Base-by-base conservation (phyloP, 2,797 vertebrate genomes). In the Coranthus polyacanthus region DNA sequence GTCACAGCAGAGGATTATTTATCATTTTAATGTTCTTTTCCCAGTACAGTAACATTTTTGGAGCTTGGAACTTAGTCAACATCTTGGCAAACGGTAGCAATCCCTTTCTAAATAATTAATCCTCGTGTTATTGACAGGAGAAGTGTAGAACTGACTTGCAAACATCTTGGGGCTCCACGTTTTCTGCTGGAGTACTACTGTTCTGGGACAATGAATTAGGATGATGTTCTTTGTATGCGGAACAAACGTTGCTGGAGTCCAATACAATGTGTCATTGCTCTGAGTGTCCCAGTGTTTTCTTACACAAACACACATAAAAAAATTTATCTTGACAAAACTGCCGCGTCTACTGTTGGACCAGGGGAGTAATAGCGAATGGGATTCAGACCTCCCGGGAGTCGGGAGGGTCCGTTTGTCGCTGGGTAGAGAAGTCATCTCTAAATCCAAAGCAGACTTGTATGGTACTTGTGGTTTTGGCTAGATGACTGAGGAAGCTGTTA, bases 371-470 rank as follows among this genome's bases (percentile, higher is more conserved):
- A 29, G 46, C 42, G 13, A 49, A 21, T 22, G 21, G 56, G 45
- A 5, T 46, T 62, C 0, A 16, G 76, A 75, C 49, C 58, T 78
- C 75, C 68, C 51, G 18, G 62, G 58, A 70, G 17, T 64, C 32
- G 68, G 39, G 69, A 53, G 20, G 51, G 44, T 58, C 15, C 63
- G 73, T 67, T 44, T 76, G 76, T 75, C 62, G 36, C 18, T 63
- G 75, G 70, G 65, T 18, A 49, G 61, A 65, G 45, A 85, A 80
- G 59, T 61, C 55, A 60, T 51, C 43, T 72, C 20, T 16, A 57
- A 78, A 81, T 74, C 53, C 63, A 74, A 38, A 2, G 5, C 75
- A 88, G 81, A 75, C 75, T 67, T 75, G 68, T 71, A 63, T 74
- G 64, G 69, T 55, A 72, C 56, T 61, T 76, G 62, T 67, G 78